Conservation (phyloP, 2,113 vertebrate species). For the Macquaria ambigua region DNA sequence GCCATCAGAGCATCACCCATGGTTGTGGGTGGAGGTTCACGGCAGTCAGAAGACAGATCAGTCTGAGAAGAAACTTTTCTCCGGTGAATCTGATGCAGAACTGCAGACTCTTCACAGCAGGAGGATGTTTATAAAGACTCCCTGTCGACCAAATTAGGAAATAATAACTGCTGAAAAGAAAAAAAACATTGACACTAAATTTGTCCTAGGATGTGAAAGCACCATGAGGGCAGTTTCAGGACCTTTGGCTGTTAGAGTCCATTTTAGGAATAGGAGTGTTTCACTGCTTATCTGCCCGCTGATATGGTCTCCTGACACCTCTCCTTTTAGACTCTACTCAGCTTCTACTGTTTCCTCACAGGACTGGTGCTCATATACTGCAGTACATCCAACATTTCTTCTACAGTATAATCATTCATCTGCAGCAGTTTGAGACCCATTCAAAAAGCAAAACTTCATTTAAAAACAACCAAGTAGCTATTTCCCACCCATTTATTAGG, state of each 20-base stretch:
- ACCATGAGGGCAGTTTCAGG: slow-evolving; percentile 59
- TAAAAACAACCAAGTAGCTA: neutral
- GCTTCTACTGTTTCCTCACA: neutral
- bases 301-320: slow-evolving; percentile 49
- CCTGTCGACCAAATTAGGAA: slow-evolving; percentile 74
- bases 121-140: slow-evolving; percentile 59
- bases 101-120: slow-evolving; percentile 29
- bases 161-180: slow-evolving; percentile 12
- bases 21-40: slow-evolving; percentile 21
- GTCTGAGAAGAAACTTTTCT: slow-evolving; percentile 15
- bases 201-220: slow-evolving; percentile 12
- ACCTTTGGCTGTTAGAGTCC: slow-evolving; percentile 74
- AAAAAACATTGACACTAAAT: slow-evolving; percentile 43
- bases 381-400: neutral
- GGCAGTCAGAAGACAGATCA: neutral
- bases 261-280: slow-evolving; percentile 67
- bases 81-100: slow-evolving; percentile 23
- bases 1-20: slow-evolving; percentile 87
- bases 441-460: neutral
- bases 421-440: neutral
- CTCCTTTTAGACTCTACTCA: slow-evolving; percentile 51
- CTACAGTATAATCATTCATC: too few relatives aligned
- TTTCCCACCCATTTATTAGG: neutral
- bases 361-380: neutral
- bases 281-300: slow-evolving; percentile 53